Evolutionary conservation across 2,113 vertebrate species (phyloP).

Genomic region (Clupea harengus): DNA sequence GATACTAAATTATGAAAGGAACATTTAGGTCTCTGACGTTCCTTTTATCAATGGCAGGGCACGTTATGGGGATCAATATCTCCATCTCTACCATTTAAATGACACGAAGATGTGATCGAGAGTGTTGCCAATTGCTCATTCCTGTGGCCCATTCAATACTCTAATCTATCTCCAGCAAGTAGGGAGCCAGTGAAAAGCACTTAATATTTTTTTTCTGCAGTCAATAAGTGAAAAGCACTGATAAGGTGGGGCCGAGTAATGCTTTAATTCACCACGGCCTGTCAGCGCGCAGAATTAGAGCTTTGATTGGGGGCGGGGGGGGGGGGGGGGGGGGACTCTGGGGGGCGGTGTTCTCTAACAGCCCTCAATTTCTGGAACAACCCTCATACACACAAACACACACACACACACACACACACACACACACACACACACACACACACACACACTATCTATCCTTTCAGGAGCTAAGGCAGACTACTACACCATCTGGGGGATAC

Average conservation of each 20-base stretch:
- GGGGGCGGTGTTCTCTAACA: neutral
- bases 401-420: neutral
- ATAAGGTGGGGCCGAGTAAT: neutral
- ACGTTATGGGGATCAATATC: neutral
- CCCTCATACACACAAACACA: neutral
- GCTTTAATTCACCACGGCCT: neutral
- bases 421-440: slow-evolving; percentile 1
- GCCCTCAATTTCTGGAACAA: neutral
- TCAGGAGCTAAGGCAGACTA: neutral
- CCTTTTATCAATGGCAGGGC: neutral
- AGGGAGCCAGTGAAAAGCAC: neutral
- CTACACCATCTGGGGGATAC: neutral
- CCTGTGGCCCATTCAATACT: neutral
- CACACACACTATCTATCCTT: neutral
- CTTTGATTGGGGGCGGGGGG: neutral
- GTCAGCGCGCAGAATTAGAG: neutral
- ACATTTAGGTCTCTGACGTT: neutral
- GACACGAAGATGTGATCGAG: neutral
- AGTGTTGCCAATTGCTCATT: neutral
- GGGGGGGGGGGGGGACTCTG: too few relatives aligned
- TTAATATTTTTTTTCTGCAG: neutral
- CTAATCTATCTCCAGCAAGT: neutral
- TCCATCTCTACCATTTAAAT: slow-evolving; percentile 4
- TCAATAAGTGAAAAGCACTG: neutral
- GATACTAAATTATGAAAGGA: neutral